Percentiles rank a stretch among this genome's conserved stretches.
phyloP scores from a whole-genome alignment of 1,140 invertebrate genomes.

The Procambarus virginalis region DNA sequence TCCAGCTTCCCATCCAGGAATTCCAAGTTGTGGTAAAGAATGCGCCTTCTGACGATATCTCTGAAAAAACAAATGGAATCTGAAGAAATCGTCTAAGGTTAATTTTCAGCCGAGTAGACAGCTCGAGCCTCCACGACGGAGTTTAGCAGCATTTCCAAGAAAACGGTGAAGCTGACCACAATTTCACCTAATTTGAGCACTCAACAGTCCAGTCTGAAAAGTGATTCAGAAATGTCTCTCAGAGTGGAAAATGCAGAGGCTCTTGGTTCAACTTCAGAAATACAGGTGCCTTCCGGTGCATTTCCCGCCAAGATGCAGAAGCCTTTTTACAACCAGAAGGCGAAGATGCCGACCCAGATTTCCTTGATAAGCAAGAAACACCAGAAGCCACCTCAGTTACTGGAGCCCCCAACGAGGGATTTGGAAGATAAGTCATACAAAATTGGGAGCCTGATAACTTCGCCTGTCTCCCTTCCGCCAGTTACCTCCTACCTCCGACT shows the following conservation, averaged over 20 bases:
- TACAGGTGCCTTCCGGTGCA: not conserved
- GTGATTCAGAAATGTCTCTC: not conserved
- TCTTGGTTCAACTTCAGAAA: not conserved
- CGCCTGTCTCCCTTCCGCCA: too few relatives aligned
- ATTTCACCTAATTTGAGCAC: too few relatives aligned
- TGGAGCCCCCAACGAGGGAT: not conserved
- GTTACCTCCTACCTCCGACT: not conserved
- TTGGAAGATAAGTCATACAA: not conserved
- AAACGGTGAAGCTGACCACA: not conserved
- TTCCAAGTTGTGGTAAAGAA: not conserved
- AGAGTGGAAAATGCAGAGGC: not conserved
- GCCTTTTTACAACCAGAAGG: not conserved
- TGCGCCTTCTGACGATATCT: not conserved
- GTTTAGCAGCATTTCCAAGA: not conserved
- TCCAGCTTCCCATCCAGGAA: not conserved
- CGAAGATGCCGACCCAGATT: not conserved
- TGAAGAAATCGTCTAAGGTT: not conserved
- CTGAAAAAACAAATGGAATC: too few relatives aligned
- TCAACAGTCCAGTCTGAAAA: not conserved
- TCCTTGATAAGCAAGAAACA: not conserved
- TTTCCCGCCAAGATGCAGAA: not conserved
- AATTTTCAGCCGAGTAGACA: not conserved
- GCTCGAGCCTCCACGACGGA: constrained; percentile 1
- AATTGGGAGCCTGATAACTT: too few relatives aligned
- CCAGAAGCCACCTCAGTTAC: not conserved